Percentiles rank a stretch among this genome's conserved stretches.
These are phyloP conservation scores for Tringa solitaria DNA, from an alignment of 2,113 vertebrate species.

Conservation along the genomic window DNA sequence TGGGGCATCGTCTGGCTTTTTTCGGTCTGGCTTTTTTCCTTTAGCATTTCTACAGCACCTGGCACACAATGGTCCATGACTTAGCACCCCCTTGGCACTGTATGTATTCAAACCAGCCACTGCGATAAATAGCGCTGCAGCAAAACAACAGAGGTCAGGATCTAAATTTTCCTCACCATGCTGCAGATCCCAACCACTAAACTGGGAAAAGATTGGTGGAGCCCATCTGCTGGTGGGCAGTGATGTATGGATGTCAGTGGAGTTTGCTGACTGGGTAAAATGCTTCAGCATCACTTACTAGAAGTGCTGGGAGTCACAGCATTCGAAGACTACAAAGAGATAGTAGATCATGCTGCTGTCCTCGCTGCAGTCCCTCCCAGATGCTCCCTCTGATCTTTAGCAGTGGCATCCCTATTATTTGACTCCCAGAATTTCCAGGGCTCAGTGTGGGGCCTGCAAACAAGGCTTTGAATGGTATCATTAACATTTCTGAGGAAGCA, in stretches of 20 bases:
- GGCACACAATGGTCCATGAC: neutral
- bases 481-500: constrained; percentile 54
- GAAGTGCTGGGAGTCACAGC: constrained; percentile 23
- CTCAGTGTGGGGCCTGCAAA: constrained; percentile 39
- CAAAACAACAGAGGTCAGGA: neutral
- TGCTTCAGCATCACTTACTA: constrained; percentile 47
- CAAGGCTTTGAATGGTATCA: constrained; percentile 52
- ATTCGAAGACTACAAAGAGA: constrained; percentile 33
- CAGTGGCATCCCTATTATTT: constrained; percentile 33
- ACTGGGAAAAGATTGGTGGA: neutral
- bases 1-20: neutral
- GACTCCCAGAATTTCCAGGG: constrained; percentile 41
- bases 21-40: neutral
- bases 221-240: neutral
- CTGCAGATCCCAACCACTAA: neutral
- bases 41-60: neutral
- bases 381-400: constrained; percentile 53
- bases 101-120: neutral
- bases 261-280: constrained; percentile 54
- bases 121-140: neutral
- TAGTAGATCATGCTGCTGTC: constrained; percentile 27
- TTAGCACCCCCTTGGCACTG: neutral
- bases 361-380: constrained; percentile 35
- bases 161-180: neutral
- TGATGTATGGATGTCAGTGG: neutral